Evolutionary conservation across 2,113 vertebrate genomes (phyloP).

Genomic region (Antigone vipio): DNA sequence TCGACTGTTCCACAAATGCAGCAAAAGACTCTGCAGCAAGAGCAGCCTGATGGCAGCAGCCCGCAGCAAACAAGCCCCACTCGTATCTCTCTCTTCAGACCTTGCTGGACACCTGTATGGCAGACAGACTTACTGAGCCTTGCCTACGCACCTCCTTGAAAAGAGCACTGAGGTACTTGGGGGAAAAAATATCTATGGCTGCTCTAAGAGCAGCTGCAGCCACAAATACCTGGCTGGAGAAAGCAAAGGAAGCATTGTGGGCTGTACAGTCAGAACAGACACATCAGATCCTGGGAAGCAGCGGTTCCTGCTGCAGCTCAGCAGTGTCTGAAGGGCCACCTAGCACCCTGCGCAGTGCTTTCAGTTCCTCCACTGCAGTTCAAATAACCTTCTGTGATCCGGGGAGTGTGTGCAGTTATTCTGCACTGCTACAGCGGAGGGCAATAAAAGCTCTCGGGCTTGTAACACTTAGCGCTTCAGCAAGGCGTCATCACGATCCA

Average conservation of each 20-base stretch:
- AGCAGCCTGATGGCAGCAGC: background rate
- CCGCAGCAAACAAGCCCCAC: background rate
- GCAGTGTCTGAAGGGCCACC: background rate
- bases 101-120: background rate
- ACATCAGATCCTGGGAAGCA: fast-evolving
- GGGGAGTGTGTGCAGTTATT: background rate
- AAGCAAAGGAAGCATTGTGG: background rate
- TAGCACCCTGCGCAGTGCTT: background rate
- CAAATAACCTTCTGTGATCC: background rate
- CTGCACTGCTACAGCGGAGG: background rate
- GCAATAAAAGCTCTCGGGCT: background rate
- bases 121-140: background rate
- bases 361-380: background rate
- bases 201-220: background rate
- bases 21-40: fast-evolving
- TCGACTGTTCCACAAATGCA: background rate
- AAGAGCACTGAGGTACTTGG: background rate
- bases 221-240: background rate
- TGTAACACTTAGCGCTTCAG: background rate
- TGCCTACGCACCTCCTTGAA: background rate
- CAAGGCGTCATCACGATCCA: background rate
- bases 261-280: background rate
- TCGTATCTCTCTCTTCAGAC: background rate
- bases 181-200: fast-evolving
- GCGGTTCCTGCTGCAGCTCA: background rate